Conservation (phyloP, 2,113 vertebrate species). For the Triplophysa dalaica region DNA sequence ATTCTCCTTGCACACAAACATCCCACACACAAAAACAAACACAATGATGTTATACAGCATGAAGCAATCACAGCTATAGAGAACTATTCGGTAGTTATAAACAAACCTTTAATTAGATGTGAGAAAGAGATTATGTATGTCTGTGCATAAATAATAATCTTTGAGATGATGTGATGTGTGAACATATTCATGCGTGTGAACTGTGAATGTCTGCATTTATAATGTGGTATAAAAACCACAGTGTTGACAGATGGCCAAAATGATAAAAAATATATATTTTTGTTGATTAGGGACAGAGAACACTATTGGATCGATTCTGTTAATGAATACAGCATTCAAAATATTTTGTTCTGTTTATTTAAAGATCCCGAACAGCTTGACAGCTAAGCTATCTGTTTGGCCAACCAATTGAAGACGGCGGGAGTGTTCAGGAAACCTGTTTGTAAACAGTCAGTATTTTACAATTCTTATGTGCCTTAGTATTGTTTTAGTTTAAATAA, state of each 20-base stretch:
- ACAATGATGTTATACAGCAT: conserved; percentile 30
- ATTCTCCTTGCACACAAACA: conserved; percentile 33
- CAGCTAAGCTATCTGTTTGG: no score
- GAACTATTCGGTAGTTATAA: not conserved
- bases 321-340: no score
- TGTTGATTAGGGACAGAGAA: no score
- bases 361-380: no score
- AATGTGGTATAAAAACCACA: not conserved
- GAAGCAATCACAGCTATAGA: not conserved
- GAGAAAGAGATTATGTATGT: not conserved
- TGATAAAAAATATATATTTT: no score
- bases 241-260: no score
- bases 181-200: not conserved
- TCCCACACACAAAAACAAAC: conserved; percentile 35
- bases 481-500: not conserved
- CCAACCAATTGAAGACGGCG: no score
- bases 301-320: no score
- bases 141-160: conserved; percentile 1
- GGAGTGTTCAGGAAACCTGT: no score
- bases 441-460: no score
- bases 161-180: conserved; percentile 19
- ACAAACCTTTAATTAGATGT: not conserved
- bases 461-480: not conserved
- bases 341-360: no score
- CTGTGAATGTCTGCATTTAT: not conserved